Conservation (phyloP, 2,113 vertebrate genomes). For the Pterocles gutturalis region DNA sequence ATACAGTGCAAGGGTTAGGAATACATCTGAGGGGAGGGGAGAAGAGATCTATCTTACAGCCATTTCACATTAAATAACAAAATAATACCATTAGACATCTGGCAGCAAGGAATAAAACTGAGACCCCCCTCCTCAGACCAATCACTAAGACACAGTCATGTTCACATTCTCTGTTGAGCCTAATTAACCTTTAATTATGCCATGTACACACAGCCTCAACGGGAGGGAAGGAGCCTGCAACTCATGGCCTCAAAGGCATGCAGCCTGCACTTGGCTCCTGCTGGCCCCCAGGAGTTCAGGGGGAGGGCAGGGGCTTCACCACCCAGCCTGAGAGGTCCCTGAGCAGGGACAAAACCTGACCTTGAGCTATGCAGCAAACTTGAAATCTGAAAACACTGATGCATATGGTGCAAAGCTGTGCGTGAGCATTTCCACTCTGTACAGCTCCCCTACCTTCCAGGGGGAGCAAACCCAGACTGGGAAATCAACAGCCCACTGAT, state of each 20-base stretch:
- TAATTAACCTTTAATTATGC: neutral
- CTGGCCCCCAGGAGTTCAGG: no score
- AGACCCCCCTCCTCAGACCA: neutral
- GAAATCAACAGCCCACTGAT: neutral
- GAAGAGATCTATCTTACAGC: neutral
- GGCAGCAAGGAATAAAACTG: neutral
- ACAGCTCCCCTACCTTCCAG: neutral
- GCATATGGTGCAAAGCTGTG: rapidly evolving
- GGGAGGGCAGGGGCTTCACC: neutral
- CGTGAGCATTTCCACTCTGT: neutral
- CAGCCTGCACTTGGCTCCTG: neutral
- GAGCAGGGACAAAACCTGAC: neutral
- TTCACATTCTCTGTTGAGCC: neutral
- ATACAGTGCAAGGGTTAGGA: neutral
- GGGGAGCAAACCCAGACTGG: neutral
- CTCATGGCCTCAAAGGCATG: rapidly evolving
- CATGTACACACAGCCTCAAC: neutral
- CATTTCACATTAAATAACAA: neutral
- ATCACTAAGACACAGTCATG: neutral
- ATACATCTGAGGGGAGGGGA: neutral
- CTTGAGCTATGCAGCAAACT: rapidly evolving
- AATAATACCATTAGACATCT: neutral
- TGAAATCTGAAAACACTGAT: neutral
- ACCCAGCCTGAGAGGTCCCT: neutral
- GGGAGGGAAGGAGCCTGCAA: neutral